Conservation (phyloP, 2,797 vertebrate genomes). For the Coracias cyanogaster region DNA sequence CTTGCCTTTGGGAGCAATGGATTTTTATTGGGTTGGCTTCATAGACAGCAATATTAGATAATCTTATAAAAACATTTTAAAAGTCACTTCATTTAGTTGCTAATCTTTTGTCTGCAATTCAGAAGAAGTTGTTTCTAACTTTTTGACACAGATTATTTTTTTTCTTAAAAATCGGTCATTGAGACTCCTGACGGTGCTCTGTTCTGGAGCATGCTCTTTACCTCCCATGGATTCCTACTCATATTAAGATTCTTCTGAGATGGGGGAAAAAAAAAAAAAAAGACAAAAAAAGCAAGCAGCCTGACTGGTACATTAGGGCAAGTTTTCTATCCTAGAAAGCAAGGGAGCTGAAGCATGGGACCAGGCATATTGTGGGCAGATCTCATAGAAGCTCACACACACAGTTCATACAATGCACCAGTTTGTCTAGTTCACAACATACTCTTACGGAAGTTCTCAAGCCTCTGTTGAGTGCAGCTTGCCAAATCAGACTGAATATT, state of each 20-base stretch:
- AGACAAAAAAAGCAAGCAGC: not conserved
- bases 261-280: too few species aligned
- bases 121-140: not conserved
- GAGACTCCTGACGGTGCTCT: not conserved
- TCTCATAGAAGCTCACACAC: not conserved
- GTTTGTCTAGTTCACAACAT: not conserved
- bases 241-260: not conserved
- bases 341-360: not conserved
- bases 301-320: not conserved
- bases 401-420: not conserved
- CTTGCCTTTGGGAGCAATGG: conserved; percentile 3
- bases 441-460: not conserved
- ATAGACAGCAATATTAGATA: not conserved
- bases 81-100: not conserved
- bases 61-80: conserved; percentile 11
- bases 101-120: not conserved
- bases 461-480: not conserved
- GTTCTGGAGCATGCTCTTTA: not conserved
- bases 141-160: not conserved
- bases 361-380: not conserved
- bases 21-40: conserved; percentile 4
- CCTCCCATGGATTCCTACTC: not conserved
- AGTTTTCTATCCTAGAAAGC: not conserved
- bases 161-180: not conserved
- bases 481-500: conserved; percentile 5